Percentiles rank a stretch among this genome's conserved stretches.
Conservation (phyloP, 2,797 vertebrate genomes). For the Sphenopsis melanotis region DNA sequence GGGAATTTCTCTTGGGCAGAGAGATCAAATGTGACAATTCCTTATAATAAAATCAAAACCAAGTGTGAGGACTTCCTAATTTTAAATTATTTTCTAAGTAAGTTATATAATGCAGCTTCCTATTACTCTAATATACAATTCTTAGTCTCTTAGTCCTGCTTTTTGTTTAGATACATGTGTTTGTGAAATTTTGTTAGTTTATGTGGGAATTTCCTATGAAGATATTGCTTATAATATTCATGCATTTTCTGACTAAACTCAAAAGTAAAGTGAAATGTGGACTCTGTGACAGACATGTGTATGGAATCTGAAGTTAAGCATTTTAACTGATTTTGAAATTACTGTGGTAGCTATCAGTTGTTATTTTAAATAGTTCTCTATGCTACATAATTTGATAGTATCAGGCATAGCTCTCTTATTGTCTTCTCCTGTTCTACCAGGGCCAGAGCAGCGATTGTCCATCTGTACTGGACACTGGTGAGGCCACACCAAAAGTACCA, state of each 20-base stretch:
- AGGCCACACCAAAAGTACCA: neutral
- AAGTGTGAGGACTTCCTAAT: neutral
- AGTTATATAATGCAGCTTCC: neutral
- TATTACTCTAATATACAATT: neutral
- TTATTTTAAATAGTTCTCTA: neutral
- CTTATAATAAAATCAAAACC: neutral
- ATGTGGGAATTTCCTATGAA: neutral
- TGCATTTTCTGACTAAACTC: neutral
- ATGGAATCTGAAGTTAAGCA: neutral
- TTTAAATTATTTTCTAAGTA: neutral
- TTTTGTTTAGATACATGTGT: neutral
- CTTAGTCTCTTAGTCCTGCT: neutral
- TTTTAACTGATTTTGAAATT: neutral
- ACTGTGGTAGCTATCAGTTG: neutral
- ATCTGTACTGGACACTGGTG: accelerated
- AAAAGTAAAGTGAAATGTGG: neutral
- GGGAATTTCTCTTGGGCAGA: neutral
- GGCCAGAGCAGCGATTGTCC: too few relatives aligned
- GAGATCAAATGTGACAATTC: neutral
- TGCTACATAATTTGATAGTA: neutral
- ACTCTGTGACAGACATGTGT: neutral
- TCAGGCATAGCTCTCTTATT: neutral
- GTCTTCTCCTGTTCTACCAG: neutral
- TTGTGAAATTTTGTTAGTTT: neutral
- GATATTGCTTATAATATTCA: neutral